A percentile compares a stretch with the other conserved stretches of the same genome.
These are phyloP conservation scores for Synanthedon vespiformis DNA, from an alignment of 2,888 invertebrate genomes.

Conservation along the genomic window DNA sequence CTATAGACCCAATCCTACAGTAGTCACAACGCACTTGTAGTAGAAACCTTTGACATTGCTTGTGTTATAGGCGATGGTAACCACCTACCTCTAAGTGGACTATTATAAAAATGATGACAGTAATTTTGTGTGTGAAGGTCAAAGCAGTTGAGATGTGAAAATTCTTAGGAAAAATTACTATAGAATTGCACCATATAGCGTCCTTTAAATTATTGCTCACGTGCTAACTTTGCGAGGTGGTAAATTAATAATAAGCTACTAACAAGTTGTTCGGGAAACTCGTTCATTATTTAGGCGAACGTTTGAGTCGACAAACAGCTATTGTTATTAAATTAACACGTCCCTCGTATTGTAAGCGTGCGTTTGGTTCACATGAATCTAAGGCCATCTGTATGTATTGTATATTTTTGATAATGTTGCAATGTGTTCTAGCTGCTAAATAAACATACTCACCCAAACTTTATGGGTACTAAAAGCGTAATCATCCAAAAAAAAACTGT, in stretches of 20 bases:
- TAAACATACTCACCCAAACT: too few relatives aligned
- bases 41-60: too few relatives aligned
- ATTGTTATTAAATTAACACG: slow-evolving; percentile 52
- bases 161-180: background rate
- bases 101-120: too few relatives aligned
- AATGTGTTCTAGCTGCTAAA: too few relatives aligned
- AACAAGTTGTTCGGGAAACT: slow-evolving; percentile 45
- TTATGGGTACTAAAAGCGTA: too few relatives aligned
- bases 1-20: too few relatives aligned
- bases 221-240: slow-evolving; percentile 20
- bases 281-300: slow-evolving; percentile 33
- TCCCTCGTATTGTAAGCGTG: slow-evolving; percentile 6
- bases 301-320: slow-evolving; percentile 24
- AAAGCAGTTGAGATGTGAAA: too few relatives aligned
- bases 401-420: background rate
- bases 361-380: slow-evolving; percentile 24
- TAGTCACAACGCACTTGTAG: too few relatives aligned
- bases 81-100: too few relatives aligned
- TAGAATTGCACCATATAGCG: background rate
- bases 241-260: slow-evolving; percentile 44
- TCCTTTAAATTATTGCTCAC: slow-evolving; percentile 6
- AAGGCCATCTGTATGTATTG: background rate
- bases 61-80: too few relatives aligned
- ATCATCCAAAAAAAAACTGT: too few relatives aligned
- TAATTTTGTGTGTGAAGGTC: too few relatives aligned